A percentile compares a stretch with the other conserved stretches of the same genome.
Evolutionary conservation across 2,888 invertebrate genomes (phyloP).

Genomic region (Drosophila limbata): DNA sequence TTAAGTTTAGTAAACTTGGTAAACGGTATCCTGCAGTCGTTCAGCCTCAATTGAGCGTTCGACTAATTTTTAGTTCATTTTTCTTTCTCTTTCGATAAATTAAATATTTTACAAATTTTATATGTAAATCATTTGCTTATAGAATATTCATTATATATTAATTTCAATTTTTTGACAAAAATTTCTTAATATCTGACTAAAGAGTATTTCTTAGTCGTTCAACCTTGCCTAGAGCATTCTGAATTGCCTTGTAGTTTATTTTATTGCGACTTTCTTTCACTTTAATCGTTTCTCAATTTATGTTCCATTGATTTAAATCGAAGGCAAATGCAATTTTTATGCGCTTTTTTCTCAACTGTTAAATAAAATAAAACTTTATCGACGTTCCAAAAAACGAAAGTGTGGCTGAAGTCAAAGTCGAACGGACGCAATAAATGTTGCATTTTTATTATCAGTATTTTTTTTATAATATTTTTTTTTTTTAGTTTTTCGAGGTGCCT

Average conservation of each 20-base stretch:
- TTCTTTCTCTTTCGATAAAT: too few relatives aligned
- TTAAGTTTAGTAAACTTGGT: too few relatives aligned
- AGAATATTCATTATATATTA: too few relatives aligned
- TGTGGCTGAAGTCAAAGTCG: conserved; percentile 26
- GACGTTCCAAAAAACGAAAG: conserved; percentile 54
- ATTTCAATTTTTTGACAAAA: too few relatives aligned
- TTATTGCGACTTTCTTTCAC: conserved; percentile 61
- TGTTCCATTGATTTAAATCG: conserved; percentile 69
- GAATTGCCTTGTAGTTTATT: conserved; percentile 7
- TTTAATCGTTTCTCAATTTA: conserved; percentile 43
- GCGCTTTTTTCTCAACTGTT: conserved; percentile 29
- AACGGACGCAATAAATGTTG: conserved; percentile 72
- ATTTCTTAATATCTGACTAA: too few relatives aligned
- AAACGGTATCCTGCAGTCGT: background rate
- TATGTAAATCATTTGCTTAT: too few relatives aligned
- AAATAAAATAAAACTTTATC: conserved; percentile 51
- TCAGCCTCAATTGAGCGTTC: too few relatives aligned
- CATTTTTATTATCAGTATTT: conserved; percentile 69
- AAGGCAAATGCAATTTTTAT: conserved; percentile 68
- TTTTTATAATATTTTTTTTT: conserved; percentile 29
- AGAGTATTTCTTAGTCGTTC: conserved; percentile 6
- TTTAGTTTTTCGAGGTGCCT: conserved; percentile 14
- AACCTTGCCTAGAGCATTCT: conserved; percentile 11
- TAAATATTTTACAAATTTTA: too few relatives aligned
- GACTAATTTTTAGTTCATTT: too few relatives aligned